Evolutionary conservation across 2,888 invertebrate genomes (phyloP).

Genomic region (Pandemis corylana): DNA sequence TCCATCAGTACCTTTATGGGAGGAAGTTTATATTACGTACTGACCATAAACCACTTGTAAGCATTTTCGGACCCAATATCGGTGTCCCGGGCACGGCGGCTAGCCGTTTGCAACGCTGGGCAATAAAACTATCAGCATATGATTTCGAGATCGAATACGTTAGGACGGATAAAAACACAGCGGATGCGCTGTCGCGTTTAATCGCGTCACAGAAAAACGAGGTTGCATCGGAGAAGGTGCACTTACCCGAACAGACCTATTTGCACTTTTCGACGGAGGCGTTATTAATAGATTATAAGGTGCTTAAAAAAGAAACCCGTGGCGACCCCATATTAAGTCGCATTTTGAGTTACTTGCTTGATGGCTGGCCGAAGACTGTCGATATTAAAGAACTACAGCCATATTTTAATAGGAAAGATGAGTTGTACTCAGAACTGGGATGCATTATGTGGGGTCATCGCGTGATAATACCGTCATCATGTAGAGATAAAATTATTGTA

Average conservation of each 20-base stretch:
- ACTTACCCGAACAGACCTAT: conserved; percentile 43
- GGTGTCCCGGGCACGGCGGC: conserved; percentile 5
- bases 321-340: conserved; percentile 42
- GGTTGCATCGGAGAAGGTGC: too few relatives aligned
- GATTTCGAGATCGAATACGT: conserved; percentile 22
- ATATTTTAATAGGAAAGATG: conserved; percentile 36
- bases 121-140: conserved; percentile 15
- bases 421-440: conserved; percentile 39
- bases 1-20: conserved; percentile 14
- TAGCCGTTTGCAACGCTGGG: conserved; percentile 32
- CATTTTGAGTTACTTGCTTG: conserved; percentile 41
- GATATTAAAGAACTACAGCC: conserved; percentile 38
- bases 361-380: conserved; percentile 45
- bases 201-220: too few relatives aligned
- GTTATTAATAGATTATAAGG: conserved; percentile 38
- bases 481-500: too few relatives aligned
- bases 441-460: conserved; percentile 45
- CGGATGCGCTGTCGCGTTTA: too few relatives aligned
- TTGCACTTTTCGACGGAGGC: conserved; percentile 39
- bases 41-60: conserved; percentile 11
- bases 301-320: conserved; percentile 28
- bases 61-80: conserved; percentile 13
- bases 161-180: background rate
- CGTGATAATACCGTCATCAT: background rate
- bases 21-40: background rate